Base-by-base conservation (phyloP, 2,113 vertebrate species). In the Oceanodroma tethys region DNA sequence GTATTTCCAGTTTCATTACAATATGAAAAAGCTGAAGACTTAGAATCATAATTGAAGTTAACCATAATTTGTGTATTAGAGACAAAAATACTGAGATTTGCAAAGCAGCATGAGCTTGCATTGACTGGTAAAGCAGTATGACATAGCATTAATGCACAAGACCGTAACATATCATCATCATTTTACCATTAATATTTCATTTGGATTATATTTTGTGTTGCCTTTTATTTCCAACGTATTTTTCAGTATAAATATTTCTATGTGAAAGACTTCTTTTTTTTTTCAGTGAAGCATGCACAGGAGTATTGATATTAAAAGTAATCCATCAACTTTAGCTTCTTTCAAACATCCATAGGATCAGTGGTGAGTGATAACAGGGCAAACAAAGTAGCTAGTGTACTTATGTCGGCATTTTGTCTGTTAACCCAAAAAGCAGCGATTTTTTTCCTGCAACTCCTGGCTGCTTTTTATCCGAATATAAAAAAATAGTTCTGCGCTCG, bases 51-150 rank as follows among this genome's bases (percentile, higher is more conserved):
- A 72, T 45, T 58, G 15, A 86, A 47, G 26, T 65, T 63, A 59
- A 40, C 23, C 17, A 7, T 68, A 47, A 74, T 74, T 95, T 88
- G 52, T 78, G 6, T 52, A 70, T 86, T 83, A 58, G 27, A 70
- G 42, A 80, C 50, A 63, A 91, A 86, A 84, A 32, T 60, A 34
- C 0, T 63, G 65, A 34, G 11, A 58, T 62, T 56, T 72, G 23
- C 67, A 66, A 42, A 88, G 75, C 20, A 89, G 53, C 5, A 1
- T 80, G 23, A 86, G 22, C 43, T 93, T 86, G 22, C 29, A 8
- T 88, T 87, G 67, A 52, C 70, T 75, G 76, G 90, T 93, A 75
- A 93, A 96, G 90, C 94, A 95, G 94, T 95, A 93, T 96, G 95
- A 81, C 66, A 26, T 71, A 91, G 93, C 91, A 95, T 80, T 80